Percentiles rank a stretch among this genome's conserved stretches.
Conservation (phyloP, 1,140 invertebrate genomes). For the Fopius arisanus region DNA sequence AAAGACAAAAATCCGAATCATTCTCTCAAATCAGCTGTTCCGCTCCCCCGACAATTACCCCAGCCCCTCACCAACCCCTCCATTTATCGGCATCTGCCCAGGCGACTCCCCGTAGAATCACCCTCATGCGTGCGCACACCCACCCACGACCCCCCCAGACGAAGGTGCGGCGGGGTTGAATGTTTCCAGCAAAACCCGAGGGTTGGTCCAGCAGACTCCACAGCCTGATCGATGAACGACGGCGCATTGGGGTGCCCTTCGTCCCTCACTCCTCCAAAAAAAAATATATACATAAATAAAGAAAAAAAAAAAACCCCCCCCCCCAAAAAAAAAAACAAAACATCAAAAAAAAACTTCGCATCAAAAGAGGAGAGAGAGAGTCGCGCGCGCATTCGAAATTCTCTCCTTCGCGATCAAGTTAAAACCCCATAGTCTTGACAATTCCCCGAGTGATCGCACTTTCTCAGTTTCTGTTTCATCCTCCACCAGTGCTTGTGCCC, state of each 20-base stretch:
- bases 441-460: not conserved
- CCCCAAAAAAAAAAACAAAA: too few species aligned
- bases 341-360: not conserved
- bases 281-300: too few species aligned
- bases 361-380: not conserved
- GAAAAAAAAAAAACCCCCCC: conserved; percentile 5
- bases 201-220: conserved; percentile 63
- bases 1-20: too few species aligned
- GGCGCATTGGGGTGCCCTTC: conserved; percentile 61
- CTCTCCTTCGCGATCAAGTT: not conserved
- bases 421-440: not conserved
- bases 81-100: too few species aligned
- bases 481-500: conserved; percentile 8
- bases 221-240: conserved; percentile 63
- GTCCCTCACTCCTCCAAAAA: conserved; percentile 29
- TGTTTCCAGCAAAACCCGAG: not conserved
- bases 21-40: too few species aligned
- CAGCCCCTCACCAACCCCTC: too few species aligned
- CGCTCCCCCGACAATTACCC: too few species aligned
- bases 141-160: not conserved
- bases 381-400: not conserved
- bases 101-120: too few species aligned
- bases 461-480: conserved; percentile 1
- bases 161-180: conserved; percentile 2
- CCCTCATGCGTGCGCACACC: not conserved